Evolutionary conservation across 2,113 vertebrate species (phyloP), one percentile per base, ranked within the genome.

Genomic region (Pyrgilauda ruficollis): DNA sequence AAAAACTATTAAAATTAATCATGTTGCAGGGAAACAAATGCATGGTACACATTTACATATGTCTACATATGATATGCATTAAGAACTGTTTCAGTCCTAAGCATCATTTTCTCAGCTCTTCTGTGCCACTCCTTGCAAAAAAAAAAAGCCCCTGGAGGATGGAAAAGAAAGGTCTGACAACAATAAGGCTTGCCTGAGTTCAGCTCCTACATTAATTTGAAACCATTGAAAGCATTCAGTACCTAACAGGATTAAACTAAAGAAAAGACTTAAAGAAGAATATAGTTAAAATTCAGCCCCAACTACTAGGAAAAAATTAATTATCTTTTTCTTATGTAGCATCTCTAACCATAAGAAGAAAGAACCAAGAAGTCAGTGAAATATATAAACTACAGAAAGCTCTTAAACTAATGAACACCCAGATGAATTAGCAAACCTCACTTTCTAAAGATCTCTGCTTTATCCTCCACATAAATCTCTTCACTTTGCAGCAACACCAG

Each of bases 391-490:
- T 84, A 88, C 47, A 81, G 64, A 86, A 84, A 75, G 43, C 59
- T 75, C 73, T 73, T 81, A 86, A 93, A 73, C 53, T 90, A 80
- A 77, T 7, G 2, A 81, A 61, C 41, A 84, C 66, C 52, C 59
- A 67, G 28, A 79, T 53, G 79, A 96, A 94, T 89, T 84, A 94
- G 73, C 69, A 89, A 93, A 56, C 52, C 61, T 18, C 64, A 49
- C 61, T 90, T 75, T 58, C 61, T 33, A 89, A 75, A 39, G 61
- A 86, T 91, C 47, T 73, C 61, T 74, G 39, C 68, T 92, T 94
- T 89, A 94, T 94, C 90, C 92, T 93, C 21, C 76, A 66, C 90
- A 94, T 96, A 94, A 97, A 95, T 95, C 85, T 85, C 80, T 59
- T 88, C 73, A 72, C 46, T 62, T 55, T 49, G 52, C 79, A 95